Base-by-base conservation (phyloP, 2,797 vertebrate genomes). In the Basileuterus tristriatus region DNA sequence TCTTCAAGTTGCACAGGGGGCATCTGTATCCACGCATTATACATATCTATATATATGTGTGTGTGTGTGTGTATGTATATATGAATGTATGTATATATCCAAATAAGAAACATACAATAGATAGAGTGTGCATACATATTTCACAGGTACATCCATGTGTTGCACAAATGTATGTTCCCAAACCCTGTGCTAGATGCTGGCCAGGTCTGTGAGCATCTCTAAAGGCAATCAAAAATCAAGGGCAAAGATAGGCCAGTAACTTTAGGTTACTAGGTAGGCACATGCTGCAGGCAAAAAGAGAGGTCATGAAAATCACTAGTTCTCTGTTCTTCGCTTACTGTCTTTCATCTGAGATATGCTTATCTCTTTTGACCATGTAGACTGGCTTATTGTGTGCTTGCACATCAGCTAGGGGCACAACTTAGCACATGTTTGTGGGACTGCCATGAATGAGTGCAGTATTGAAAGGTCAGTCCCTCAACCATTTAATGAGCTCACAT, bases 1-100 rank as follows among this genome's bases (percentile, higher is more conserved):
- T 34, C 13, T 17, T 65, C 43, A 65, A 15, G 32, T 27, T 43
- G 36, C 43, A 32, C 17, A 26, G 7, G 14, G 7, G 26, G 7
- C 12, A 58, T 17, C 32, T 74, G 7, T 26, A 56, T 20, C 43
- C 22, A 65, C 0, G 0, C 16, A 23, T 26, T 44, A 3, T 23
- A 41, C 14, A 62, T 16, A 20, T n/a, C 6, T 7, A 21, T 43
- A 34, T 17, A 5, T 18, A 8, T 39, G 37, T 37, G 37, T 37
- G 37, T 11, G 11, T 37, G 37, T 37, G 37, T 39, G 37, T 39
- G 37, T 39, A 39, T 29, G 9, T 6, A 27, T 4, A 18, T 18
- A 20, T 9, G 32, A 16, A 20, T 11, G 15, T 14, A 4, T 8
- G 8, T 30, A 8, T 4, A 22, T 4, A 15, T 12, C 6, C 34